Percentiles rank a stretch among this genome's conserved stretches.
Evolutionary conservation across 2,888 invertebrate species (phyloP).

Genomic region (Taphrorychus bicolor): DNA sequence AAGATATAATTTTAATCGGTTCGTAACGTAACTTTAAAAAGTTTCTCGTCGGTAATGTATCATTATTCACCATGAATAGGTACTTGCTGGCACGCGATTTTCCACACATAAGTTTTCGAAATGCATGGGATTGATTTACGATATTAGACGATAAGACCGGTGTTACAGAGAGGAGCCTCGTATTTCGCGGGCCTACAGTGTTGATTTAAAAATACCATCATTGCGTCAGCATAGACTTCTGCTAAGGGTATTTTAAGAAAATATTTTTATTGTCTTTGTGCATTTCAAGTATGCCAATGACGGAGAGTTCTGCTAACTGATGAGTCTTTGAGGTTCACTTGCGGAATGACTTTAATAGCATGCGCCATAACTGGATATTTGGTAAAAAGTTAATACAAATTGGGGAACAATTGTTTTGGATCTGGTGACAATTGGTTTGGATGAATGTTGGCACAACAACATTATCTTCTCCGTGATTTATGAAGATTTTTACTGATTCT

Average conservation of each 20-base stretch:
- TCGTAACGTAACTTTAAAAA: background rate
- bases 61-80: background rate
- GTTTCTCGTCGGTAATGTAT: too few relatives aligned
- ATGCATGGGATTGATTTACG: conserved; percentile 4
- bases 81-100: conserved; percentile 3
- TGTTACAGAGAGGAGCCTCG: background rate
- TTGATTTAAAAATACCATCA: conserved; percentile 28
- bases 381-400: too few relatives aligned
- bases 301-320: background rate
- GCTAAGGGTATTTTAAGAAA: conserved; percentile 28
- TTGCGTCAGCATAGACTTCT: conserved; percentile 21
- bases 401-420: too few relatives aligned
- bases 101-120: background rate
- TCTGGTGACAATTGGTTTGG: too few relatives aligned
- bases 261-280: background rate
- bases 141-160: conserved; percentile 12
- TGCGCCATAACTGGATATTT: too few relatives aligned
- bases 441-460: too few relatives aligned
- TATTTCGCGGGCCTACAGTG: conserved; percentile 13
- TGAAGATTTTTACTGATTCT: too few relatives aligned
- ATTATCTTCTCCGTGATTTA: too few relatives aligned
- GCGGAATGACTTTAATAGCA: background rate
- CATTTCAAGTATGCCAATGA: background rate
- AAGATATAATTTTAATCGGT: conserved; percentile 8
- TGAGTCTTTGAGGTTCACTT: background rate